Conservation (phyloP, 2,888 invertebrate genomes). For the Scrobipalpa costella region DNA sequence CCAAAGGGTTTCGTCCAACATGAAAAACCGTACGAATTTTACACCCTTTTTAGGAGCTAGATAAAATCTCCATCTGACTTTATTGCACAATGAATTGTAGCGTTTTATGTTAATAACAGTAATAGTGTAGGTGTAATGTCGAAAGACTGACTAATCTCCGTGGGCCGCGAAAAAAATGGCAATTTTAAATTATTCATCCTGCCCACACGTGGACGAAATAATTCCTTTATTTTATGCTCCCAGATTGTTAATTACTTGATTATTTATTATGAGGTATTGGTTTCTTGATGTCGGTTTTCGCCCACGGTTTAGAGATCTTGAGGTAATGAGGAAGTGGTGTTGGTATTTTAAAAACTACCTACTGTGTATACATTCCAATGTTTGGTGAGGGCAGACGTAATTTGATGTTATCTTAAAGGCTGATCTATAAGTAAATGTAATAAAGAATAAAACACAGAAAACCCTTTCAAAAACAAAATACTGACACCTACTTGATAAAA, state of each 20-base stretch:
- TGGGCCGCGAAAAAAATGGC: constrained; percentile 77
- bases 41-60: constrained; percentile 63
- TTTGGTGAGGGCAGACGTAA: neutral
- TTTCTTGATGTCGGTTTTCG: constrained; percentile 46
- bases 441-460: too few relatives aligned
- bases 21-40: constrained; percentile 41
- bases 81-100: constrained; percentile 77
- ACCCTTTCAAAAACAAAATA: too few relatives aligned
- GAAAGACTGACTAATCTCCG: constrained; percentile 79
- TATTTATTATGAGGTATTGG: constrained; percentile 52
- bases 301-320: constrained; percentile 46
- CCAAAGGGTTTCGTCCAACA: neutral
- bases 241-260: constrained; percentile 75
- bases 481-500: too few relatives aligned
- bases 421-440: too few relatives aligned
- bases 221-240: constrained; percentile 67
- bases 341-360: neutral
- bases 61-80: constrained; percentile 75
- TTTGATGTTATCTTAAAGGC: too few relatives aligned
- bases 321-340: constrained; percentile 15
- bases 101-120: constrained; percentile 76
- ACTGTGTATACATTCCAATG: neutral
- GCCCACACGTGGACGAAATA: constrained; percentile 67
- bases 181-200: constrained; percentile 79
- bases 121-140: constrained; percentile 70